Evolutionary conservation across 2,113 vertebrate genomes (phyloP), one percentile per base, ranked within the genome.

Genomic region (Xenopus laevis): DNA sequence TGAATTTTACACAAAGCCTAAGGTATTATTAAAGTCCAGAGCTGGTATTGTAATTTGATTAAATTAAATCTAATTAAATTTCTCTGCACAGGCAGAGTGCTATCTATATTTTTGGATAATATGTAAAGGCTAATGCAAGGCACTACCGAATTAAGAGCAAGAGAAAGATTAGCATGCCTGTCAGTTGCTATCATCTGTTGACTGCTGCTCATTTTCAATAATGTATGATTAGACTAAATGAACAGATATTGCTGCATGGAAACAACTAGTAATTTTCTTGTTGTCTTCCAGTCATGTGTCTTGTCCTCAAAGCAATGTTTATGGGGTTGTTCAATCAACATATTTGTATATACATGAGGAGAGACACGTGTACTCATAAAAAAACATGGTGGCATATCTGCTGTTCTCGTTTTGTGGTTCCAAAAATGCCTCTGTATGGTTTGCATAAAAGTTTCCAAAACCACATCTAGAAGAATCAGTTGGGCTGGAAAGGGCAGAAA

Each of bases 31-130:
- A 77, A 77, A 79, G 79, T 74, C 71, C 76, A 1, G 1, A 81
- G 60, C 71, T 71, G 67, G n/a, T 77, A n/a, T 0, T 46, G 69
- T 69, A 85, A 84, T 63, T 85, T 76, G 70, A 85, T 87, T 82
- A 77, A 83, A 78, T 74, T 71, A 79, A 75, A 73, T 74, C 61
- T 78, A 71, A 68, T 75, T 66, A 61, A 75, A 74, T 68, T 74
- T 79, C 53, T 7, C 64, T 78, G 21, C 53, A 68, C 12, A 75
- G 57, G 10, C 27, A 17, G 13, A 15, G 45, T 17, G 10, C 65
- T 33, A 65, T 45, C 63, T 68, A 20, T 53, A 68, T 60, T 68
- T 74, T 68, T 62, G 33, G 58, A 47, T 60, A 67, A 9, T 21
- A 61, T 53, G 17, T n/a, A n/a, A 50, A 13, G 59, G 13, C 21